phyloP scores from a whole-genome alignment of 2,888 invertebrate species.

The Zhuqinia jingwanae region DNA sequence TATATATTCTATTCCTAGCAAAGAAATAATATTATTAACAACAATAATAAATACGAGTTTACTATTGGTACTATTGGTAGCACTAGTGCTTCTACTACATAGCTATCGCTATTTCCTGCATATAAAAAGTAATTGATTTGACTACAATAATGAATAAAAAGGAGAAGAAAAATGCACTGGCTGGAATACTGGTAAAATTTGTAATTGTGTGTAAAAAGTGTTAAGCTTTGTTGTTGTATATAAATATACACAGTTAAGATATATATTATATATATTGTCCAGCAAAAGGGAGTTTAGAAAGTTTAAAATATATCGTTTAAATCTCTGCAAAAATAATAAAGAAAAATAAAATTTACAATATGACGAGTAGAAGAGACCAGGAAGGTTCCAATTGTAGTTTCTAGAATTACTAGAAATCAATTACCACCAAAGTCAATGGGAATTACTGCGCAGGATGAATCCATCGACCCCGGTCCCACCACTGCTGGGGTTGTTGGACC shows the following conservation, averaged over 20 bases:
- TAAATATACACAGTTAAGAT: constrained; percentile 49
- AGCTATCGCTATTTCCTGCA: constrained; percentile 65
- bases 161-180: constrained; percentile 70
- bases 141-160: constrained; percentile 55
- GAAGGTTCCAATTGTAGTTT: constrained; percentile 56
- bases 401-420: constrained; percentile 65
- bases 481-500: constrained; percentile 69
- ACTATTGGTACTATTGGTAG: constrained; percentile 22
- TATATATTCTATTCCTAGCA: constrained; percentile 6
- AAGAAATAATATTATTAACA: constrained; percentile 16
- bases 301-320: constrained; percentile 42
- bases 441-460: constrained; percentile 70
- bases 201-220: constrained; percentile 50
- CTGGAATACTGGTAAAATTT: constrained; percentile 73
- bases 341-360: constrained; percentile 38
- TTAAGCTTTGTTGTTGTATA: constrained; percentile 62
- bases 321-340: constrained; percentile 31
- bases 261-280: constrained; percentile 31
- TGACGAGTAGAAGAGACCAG: constrained; percentile 63
- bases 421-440: constrained; percentile 66
- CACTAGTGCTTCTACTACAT: constrained; percentile 13
- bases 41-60: constrained; percentile 64
- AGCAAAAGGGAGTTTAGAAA: constrained; percentile 46
- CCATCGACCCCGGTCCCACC: constrained; percentile 72
- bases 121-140: constrained; percentile 63